Evolutionary conservation across 1,140 invertebrate species (phyloP).

Genomic region (Hermetia illucens): DNA sequence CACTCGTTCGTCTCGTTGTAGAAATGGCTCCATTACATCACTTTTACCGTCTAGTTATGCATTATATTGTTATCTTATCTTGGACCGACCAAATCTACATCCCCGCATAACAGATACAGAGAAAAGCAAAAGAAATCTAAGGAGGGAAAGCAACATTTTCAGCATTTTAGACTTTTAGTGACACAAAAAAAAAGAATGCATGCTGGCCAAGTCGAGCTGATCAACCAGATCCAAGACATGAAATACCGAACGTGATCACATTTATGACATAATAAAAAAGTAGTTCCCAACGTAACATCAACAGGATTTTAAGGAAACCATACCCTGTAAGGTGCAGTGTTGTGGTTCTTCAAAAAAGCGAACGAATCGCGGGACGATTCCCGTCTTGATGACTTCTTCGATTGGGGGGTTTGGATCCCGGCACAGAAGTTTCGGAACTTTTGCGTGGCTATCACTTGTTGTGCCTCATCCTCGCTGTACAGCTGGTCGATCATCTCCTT

Average conservation of each 20-base stretch:
- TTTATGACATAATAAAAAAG: neutral
- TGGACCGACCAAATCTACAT: too few species aligned
- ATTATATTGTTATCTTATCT: too few species aligned
- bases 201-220: too few species aligned
- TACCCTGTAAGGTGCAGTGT: conserved; percentile 67
- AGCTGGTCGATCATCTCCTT: conserved; percentile 71
- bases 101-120: too few species aligned
- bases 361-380: conserved; percentile 92
- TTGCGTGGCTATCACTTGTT: conserved; percentile 82
- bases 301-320: neutral
- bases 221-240: too few species aligned
- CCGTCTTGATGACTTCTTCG: conserved; percentile 94
- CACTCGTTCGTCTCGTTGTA: too few species aligned
- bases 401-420: conserved; percentile 96
- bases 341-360: conserved; percentile 77
- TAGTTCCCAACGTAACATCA: neutral
- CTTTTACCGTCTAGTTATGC: too few species aligned
- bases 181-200: too few species aligned
- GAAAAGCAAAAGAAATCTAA: too few species aligned
- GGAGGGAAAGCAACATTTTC: too few species aligned
- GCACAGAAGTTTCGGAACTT: conserved; percentile 91
- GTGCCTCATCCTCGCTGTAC: conserved; percentile 64
- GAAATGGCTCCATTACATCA: too few species aligned
- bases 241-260: neutral
- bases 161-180: too few species aligned